phyloP scores from a whole-genome alignment of 2,888 invertebrate genomes.

The Hymenopus coronatus region DNA sequence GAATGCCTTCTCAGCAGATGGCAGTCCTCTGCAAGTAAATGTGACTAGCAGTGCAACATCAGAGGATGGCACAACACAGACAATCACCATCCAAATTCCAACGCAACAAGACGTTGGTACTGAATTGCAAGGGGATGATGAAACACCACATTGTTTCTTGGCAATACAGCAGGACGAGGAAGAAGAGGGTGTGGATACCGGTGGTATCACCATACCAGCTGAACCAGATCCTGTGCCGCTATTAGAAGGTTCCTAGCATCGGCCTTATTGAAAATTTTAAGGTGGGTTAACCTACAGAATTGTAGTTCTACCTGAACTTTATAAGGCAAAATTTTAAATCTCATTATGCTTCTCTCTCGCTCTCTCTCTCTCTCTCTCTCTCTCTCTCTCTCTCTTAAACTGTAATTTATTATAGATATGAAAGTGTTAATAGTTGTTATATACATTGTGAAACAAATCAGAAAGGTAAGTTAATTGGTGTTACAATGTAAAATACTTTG shows the following conservation, averaged over 20 bases:
- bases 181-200: slow-evolving; percentile 52
- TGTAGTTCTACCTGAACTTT: too few relatives aligned
- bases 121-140: slow-evolving; percentile 46
- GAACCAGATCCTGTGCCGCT: slow-evolving; percentile 41
- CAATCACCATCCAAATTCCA: slow-evolving; percentile 37
- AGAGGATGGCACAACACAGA: slow-evolving; percentile 42
- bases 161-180: slow-evolving; percentile 41
- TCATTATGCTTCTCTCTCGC: too few relatives aligned
- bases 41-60: slow-evolving; percentile 47
- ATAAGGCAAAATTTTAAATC: too few relatives aligned
- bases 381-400: too few relatives aligned
- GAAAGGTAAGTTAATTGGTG: too few relatives aligned
- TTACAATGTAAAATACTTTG: too few relatives aligned
- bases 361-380: too few relatives aligned
- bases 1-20: slow-evolving; percentile 44
- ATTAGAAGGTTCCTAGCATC: slow-evolving; percentile 3
- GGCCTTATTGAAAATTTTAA: background rate
- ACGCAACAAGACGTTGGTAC: slow-evolving; percentile 15
- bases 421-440: too few relatives aligned
- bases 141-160: slow-evolving; percentile 47
- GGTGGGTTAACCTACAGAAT: background rate
- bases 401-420: too few relatives aligned
- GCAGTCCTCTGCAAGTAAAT: slow-evolving; percentile 44
- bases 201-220: slow-evolving; percentile 57
- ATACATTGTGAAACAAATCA: too few relatives aligned